These are phyloP conservation scores for Catostomus latipinnis DNA, from an alignment of 2,797 vertebrate species.

Conservation along the genomic window DNA sequence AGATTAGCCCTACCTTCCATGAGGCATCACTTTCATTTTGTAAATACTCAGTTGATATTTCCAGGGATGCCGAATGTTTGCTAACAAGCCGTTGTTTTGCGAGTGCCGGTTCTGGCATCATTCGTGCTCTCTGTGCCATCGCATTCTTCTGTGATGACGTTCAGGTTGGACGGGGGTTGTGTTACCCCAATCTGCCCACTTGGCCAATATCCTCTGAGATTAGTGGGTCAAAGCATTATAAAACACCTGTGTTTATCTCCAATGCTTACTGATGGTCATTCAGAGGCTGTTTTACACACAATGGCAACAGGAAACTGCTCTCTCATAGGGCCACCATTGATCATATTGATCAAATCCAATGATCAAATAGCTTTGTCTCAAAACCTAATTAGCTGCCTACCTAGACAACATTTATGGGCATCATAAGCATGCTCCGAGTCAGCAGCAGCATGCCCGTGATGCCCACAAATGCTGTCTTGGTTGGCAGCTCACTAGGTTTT, in stretches of 20 bases:
- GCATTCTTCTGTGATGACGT: slow-evolving; percentile 38
- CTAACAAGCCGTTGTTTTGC: neutral
- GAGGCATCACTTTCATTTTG: slow-evolving; percentile 3
- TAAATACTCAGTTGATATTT: neutral
- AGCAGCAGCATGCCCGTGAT: neutral
- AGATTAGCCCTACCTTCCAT: neutral
- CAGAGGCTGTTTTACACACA: slow-evolving; percentile 54
- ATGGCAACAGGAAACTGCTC: slow-evolving; percentile 35
- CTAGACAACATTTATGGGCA: neutral
- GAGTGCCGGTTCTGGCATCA: neutral
- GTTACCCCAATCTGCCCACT: neutral
- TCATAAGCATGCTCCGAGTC: neutral
- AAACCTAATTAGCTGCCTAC: slow-evolving; percentile 2
- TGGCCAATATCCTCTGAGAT: slow-evolving; percentile 32
- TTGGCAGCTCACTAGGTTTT: neutral
- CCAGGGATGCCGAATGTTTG: neutral
- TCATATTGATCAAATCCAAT: neutral
- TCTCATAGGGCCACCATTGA: slow-evolving; percentile 14
- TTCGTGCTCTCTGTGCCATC: neutral
- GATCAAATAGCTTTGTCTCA: neutral
- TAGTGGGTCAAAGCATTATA: slow-evolving; percentile 25
- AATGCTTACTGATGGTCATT: slow-evolving; percentile 19
- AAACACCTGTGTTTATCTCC: slow-evolving; percentile 55
- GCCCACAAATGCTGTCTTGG: neutral
- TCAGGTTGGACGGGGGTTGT: slow-evolving; percentile 22